phyloP scores from a whole-genome alignment of 1,140 invertebrate species.

The Gerris buenoi region DNA sequence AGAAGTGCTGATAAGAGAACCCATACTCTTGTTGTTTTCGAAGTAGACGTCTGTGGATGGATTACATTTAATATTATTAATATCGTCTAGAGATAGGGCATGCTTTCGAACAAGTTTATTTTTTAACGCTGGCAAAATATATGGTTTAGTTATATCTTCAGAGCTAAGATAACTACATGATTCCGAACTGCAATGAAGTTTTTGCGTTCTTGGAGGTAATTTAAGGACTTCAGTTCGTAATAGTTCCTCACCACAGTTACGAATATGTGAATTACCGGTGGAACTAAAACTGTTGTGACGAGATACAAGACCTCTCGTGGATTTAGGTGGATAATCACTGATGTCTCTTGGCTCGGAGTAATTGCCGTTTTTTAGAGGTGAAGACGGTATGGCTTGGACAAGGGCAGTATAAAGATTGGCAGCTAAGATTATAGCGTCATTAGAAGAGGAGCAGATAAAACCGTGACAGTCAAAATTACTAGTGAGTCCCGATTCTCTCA shows the following conservation, averaged over 20 bases:
- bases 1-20: background rate
- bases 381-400: conserved; percentile 50
- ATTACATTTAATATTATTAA: background rate
- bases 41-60: background rate
- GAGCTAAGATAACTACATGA: background rate
- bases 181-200: background rate
- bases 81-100: background rate
- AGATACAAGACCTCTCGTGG: background rate
- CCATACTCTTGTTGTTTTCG: background rate
- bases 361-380: background rate
- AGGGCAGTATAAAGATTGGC: conserved; percentile 75
- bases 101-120: background rate
- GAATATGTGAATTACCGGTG: background rate
- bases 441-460: conserved; percentile 70
- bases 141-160: background rate
- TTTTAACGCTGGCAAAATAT: too few species aligned
- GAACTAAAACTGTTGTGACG: background rate
- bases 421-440: conserved; percentile 78
- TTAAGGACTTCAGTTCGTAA: background rate
- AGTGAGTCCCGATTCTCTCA: conserved; percentile 54
- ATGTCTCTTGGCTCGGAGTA: background rate
- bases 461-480: conserved; percentile 65
- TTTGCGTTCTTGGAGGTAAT: background rate
- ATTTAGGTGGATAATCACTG: background rate
- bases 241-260: background rate